phyloP scores from a whole-genome alignment of 2,113 vertebrate genomes.

The Stictonetta naevosa region DNA sequence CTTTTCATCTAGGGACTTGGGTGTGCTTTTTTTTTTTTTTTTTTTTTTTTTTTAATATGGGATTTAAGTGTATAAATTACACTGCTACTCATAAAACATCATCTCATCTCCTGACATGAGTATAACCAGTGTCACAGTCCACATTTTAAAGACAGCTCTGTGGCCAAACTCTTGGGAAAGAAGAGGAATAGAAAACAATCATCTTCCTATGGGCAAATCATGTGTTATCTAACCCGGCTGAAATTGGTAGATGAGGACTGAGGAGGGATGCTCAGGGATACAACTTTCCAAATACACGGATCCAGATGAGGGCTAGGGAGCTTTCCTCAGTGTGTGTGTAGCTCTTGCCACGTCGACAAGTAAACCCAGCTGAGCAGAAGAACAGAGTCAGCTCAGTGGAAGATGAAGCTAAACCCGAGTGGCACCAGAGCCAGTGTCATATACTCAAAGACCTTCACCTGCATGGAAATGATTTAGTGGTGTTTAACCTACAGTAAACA shows the following conservation, averaged over 20 bases:
- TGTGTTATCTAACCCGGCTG: neutral
- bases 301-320: neutral
- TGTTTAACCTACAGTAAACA: neutral
- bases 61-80: neutral
- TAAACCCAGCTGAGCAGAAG: constrained; percentile 35
- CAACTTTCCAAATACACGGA: neutral
- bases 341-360: neutral
- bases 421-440: neutral
- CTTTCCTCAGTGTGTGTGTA: neutral
- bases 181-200: neutral
- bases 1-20: neutral
- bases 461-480: neutral
- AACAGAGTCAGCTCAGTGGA: constrained; percentile 5
- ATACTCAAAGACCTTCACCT: neutral
- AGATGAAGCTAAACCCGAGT: constrained; percentile 10
- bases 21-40: neutral
- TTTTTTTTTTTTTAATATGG: neutral
- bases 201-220: neutral
- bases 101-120: neutral
- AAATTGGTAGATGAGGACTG: neutral
- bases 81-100: neutral
- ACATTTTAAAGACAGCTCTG: neutral
- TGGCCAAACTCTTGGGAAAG: neutral
- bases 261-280: neutral
- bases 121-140: neutral